Base-by-base conservation (phyloP, 2,888 invertebrate species). In the Candidula unifasciata region DNA sequence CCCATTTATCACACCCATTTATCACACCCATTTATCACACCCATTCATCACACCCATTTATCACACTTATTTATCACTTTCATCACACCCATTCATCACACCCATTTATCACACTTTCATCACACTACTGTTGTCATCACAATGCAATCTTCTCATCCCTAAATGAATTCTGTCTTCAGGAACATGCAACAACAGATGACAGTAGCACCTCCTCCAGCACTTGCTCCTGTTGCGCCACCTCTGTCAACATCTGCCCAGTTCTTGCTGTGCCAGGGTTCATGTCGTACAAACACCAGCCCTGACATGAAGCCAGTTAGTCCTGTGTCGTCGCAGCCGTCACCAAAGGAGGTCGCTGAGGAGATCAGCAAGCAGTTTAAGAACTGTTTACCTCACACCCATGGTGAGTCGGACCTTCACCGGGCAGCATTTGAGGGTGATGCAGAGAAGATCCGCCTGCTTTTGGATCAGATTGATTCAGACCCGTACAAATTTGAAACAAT, bases 391-490 rank as follows among this genome's bases (percentile, higher is more conserved):
- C 84, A 84, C 54, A 76, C 80, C 13, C 80, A 74, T n/a, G 84
- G 84, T 21, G 89, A 89, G 71, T 84, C 89, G 24, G 79, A 82
- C 5, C 85, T 89, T 3, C 89, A 89, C 84, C 60, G 85, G 54
- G 86, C 86, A 6, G 88, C 89, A 8, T 87, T 86, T 78, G 60
- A 52, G 33, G 89, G 89, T 2, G 88, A 89, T 69, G 35, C 85
- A 3, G 69, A 76, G n/a, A 73, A 78, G n/a, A 77, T 89, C 37
- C 76, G 77, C 37, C 54, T 64, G 10, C 77, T 87, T 37, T 73
- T 89, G 35, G 35, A 60, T 2, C 35, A 82, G 27, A 73, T 66
- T 18, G 80, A 82, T 21, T 64, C 68, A 18, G 84, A 80, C 16
- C 76, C 76, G 33, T 76, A 52, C 2, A 68, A 84, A 30, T n/a